A percentile compares a stretch with the other conserved stretches of the same genome.
Evolutionary conservation across 2,113 vertebrate genomes (phyloP).

Genomic region (Pelmatolapia mariae): DNA sequence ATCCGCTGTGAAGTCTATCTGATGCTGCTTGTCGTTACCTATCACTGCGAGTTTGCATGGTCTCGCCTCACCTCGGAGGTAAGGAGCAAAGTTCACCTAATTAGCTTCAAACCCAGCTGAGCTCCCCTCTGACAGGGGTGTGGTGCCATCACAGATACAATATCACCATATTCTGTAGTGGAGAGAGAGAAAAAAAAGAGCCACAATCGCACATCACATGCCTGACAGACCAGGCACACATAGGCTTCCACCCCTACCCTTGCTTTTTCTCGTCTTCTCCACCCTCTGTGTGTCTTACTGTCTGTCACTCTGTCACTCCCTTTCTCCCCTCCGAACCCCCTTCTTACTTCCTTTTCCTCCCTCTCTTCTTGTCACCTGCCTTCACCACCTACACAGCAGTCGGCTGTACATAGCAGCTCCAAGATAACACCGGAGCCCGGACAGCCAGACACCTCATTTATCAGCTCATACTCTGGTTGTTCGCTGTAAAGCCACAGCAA

Average conservation of each 20-base stretch:
- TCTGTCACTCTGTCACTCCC: conserved; percentile 39
- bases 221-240: conserved; percentile 42
- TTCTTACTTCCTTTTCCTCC: conserved; percentile 8
- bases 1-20: not conserved
- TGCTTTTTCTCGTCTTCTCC: conserved; percentile 20
- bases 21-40: not conserved
- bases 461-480: conserved; percentile 34
- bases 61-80: not conserved
- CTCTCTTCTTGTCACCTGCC: conserved; percentile 55
- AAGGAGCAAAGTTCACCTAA: conserved; percentile 50
- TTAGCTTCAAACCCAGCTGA: conserved; percentile 54
- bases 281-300: conserved; percentile 23
- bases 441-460: conserved; percentile 61
- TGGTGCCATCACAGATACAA: conserved; percentile 26
- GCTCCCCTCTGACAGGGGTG: conserved; percentile 30
- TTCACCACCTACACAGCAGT: conserved; percentile 60
- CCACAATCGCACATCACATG: conserved; percentile 33
- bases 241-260: conserved; percentile 1
- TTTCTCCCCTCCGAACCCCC: not conserved
- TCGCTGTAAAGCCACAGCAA: conserved; percentile 1
- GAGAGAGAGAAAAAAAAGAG: not conserved
- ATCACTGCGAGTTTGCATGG: not conserved
- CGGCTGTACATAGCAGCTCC: conserved; percentile 38
- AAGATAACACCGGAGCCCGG: conserved; percentile 42
- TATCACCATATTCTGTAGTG: conserved; percentile 12